A percentile compares a stretch with the other conserved stretches of the same genome.
phyloP scores from a whole-genome alignment of 2,113 vertebrate species.

The Heloderma charlesbogerti region DNA sequence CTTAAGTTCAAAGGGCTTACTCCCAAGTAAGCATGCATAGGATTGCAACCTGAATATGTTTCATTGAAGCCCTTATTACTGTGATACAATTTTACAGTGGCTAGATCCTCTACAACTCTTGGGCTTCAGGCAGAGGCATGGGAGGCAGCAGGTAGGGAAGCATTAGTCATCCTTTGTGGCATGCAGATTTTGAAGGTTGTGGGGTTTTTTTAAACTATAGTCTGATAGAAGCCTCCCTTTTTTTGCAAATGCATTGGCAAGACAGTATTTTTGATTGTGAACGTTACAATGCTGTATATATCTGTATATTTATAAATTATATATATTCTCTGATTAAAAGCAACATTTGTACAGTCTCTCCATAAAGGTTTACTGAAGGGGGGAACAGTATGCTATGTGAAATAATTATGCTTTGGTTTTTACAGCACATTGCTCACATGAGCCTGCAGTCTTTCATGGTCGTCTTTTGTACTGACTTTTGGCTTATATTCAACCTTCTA shows the following conservation, averaged over 20 bases:
- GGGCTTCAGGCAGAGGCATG: conserved; percentile 63
- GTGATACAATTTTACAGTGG: conserved; percentile 60
- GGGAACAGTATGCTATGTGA: conserved; percentile 51
- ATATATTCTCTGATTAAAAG: conserved; percentile 71
- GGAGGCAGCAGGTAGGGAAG: neutral
- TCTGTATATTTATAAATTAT: conserved; percentile 82
- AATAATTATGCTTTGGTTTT: conserved; percentile 59
- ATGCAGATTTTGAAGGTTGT: conserved; percentile 67
- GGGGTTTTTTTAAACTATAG: conserved; percentile 55
- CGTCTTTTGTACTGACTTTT: conserved; percentile 70
- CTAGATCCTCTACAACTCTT: conserved; percentile 58
- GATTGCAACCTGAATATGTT: conserved; percentile 55
- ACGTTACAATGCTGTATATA: conserved; percentile 70
- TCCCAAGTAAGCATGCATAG: neutral
- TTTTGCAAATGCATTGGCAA: conserved; percentile 61
- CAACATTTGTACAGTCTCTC: conserved; percentile 71
- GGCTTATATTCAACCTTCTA: conserved; percentile 67
- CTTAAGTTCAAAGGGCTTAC: neutral
- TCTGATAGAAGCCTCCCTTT: conserved; percentile 57
- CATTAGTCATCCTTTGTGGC: conserved; percentile 68
- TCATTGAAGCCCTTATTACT: conserved; percentile 46
- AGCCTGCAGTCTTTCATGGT: conserved; percentile 55
- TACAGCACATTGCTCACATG: conserved; percentile 69
- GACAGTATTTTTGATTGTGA: conserved; percentile 73
- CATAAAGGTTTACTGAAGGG: conserved; percentile 53